Percentiles rank a stretch among this genome's conserved stretches.
Evolutionary conservation across 2,113 vertebrate genomes (phyloP).

Genomic region (Lontra canadensis): DNA sequence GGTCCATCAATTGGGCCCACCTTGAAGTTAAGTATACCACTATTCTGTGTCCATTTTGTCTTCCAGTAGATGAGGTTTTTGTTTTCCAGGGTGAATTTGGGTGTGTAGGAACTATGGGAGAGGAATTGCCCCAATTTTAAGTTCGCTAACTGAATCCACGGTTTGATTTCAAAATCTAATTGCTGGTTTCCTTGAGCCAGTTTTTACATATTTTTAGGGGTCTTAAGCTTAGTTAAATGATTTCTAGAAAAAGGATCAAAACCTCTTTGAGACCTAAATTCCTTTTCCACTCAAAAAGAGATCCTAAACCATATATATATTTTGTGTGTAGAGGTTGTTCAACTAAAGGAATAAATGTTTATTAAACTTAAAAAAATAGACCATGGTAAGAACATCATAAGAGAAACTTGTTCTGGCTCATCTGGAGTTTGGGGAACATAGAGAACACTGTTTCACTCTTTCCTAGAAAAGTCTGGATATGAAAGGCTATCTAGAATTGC

Average conservation of each 20-base stretch:
- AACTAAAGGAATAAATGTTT: slow-evolving; percentile 70
- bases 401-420: background rate
- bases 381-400: background rate
- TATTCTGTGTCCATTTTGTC: rapidly evolving
- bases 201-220: too few species aligned
- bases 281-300: too few species aligned
- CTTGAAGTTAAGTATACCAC: background rate
- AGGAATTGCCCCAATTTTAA: background rate
- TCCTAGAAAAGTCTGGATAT: background rate
- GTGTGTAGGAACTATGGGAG: background rate
- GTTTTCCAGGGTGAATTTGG: background rate
- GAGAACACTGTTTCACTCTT: background rate
- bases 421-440: background rate
- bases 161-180: too few species aligned
- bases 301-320: too few species aligned
- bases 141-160: too few species aligned
- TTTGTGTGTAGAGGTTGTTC: slow-evolving; percentile 55
- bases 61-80: background rate
- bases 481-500: background rate
- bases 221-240: too few species aligned
- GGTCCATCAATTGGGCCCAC: background rate
- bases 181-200: too few species aligned
- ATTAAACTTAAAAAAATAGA: background rate
- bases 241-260: too few species aligned
- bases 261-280: too few species aligned